Percentiles rank a stretch among this genome's conserved stretches.
Evolutionary conservation across 2,797 vertebrate species (phyloP).

Genomic region (Amazona finschi): DNA sequence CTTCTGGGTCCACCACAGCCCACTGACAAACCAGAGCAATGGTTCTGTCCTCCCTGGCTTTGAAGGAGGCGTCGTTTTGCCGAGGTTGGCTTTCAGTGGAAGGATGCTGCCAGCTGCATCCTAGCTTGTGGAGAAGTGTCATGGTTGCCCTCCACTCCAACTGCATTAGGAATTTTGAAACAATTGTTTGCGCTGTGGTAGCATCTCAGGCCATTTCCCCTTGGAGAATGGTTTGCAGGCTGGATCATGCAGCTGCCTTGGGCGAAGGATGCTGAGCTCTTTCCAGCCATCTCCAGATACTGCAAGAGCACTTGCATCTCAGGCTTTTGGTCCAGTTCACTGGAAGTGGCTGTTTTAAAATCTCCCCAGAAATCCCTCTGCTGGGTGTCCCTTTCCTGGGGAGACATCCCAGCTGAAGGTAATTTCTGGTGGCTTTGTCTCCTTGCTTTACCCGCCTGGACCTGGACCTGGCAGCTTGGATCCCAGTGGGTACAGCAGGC

Average conservation of each 20-base stretch:
- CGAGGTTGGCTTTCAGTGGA: background rate
- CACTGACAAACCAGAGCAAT: background rate
- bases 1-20: background rate
- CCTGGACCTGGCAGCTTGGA: background rate
- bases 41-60: background rate
- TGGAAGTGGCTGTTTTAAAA: background rate
- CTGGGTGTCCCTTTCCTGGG: background rate
- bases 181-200: rapidly evolving
- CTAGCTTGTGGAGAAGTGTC: background rate
- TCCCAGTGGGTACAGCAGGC: background rate
- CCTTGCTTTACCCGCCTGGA: background rate
- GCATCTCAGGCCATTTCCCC: background rate
- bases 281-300: background rate
- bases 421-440: background rate
- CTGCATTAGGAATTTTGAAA: background rate
- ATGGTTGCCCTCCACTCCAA: rapidly evolving
- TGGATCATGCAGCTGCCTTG: rapidly evolving
- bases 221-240: background rate
- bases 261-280: background rate
- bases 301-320: background rate
- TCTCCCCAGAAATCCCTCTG: background rate
- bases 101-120: background rate
- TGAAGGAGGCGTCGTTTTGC: background rate
- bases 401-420: background rate
- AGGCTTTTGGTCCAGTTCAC: background rate